A percentile compares a stretch with the other conserved stretches of the same genome.
Conservation (phyloP, 2,113 vertebrate species). For the Notarius lentiginosus region DNA sequence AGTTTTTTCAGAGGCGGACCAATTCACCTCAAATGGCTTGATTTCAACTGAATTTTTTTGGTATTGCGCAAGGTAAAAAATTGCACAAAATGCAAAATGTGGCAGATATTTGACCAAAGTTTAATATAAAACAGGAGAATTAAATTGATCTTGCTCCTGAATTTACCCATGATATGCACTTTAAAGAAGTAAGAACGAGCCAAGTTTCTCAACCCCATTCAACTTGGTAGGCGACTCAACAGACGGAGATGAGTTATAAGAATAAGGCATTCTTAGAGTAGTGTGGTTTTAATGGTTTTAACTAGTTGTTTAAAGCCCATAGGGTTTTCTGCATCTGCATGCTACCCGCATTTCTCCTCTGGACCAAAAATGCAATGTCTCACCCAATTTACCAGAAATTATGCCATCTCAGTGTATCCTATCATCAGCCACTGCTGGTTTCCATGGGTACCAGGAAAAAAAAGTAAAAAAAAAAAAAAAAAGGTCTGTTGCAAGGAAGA, state of each 20-base stretch:
- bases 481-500: not conserved
- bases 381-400: not conserved
- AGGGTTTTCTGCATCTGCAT: not conserved
- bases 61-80: not conserved
- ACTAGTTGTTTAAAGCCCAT: not conserved
- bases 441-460: constrained; percentile 17
- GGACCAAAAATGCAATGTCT: not conserved
- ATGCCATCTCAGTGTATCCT: not conserved
- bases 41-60: too few species aligned
- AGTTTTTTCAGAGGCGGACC: too few species aligned
- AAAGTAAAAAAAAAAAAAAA: not conserved
- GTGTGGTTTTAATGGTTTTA: not conserved
- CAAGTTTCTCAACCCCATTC: not conserved
- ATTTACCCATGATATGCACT: too few species aligned
- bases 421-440: not conserved
- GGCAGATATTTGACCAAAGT: too few species aligned
- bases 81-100: too few species aligned
- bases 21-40: too few species aligned
- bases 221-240: not conserved
- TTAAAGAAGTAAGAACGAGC: not conserved
- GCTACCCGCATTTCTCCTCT: not conserved
- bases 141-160: too few species aligned
- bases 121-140: too few species aligned
- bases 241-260: not conserved
- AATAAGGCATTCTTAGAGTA: not conserved